Evolutionary conservation across 2,888 invertebrate genomes (phyloP), one percentile per base, ranked within the genome.

Genomic region (Ophion slaviceki): DNA sequence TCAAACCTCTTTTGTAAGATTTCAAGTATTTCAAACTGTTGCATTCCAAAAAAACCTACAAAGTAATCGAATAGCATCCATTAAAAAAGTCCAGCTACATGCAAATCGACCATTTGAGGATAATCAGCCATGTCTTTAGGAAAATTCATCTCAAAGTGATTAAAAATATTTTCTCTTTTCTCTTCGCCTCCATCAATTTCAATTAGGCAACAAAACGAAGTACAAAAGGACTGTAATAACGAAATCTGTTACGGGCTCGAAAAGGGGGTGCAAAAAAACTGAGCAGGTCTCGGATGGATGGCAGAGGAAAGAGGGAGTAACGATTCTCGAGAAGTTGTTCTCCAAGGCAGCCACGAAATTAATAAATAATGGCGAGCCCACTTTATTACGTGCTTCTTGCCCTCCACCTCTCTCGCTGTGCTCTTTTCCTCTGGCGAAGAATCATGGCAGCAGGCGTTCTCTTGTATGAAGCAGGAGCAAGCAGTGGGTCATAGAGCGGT

Each of bases 341-440:
- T 57, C 47, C 72, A 64, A 74, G 80, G 76, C 86, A 75, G 76
- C 86, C 85, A 87, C 84, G 76, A 88, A 88, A 90, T 90, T 89
- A 89, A 89, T 90, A 90, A 90, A 90, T 88, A 90, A 90, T 85
- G 83, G 78, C 85, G 86, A 68, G 85, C 82, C 86, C 86, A 86
- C 88, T 89, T 89, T 89, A 89, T 87, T 82, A 86, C 84, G 77
- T 62, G 85, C 72, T 85, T 88, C 88, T 45, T 45, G 45, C 45
- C 45, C 81, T 82, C 75, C 87, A 3, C 24, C 14, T 87, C 11
- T 28, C 78, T 85, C 88, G 87, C 87, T 86, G 72, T 80, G 85
- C 40, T n/a, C 66, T 85, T 88, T 47, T 86, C 86, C 11, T 45
- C 45, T 8, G 45, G 77, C 81, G 62, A 81, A 81, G 68, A 74